Base-by-base conservation (phyloP, 2,888 invertebrate genomes). In the Eilema griseolum region DNA sequence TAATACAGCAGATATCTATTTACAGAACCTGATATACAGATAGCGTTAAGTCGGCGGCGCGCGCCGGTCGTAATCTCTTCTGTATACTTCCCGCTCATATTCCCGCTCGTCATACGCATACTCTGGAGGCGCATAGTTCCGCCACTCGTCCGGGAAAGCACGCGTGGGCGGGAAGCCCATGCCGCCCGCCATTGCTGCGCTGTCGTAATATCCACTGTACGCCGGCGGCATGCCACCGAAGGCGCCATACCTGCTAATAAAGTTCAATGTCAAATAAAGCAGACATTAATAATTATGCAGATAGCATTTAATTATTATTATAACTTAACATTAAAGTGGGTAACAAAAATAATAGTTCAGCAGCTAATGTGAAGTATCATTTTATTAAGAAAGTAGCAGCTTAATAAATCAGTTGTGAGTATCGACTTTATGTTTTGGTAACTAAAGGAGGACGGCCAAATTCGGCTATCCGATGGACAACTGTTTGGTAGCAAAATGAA, bases 21-120 rank as follows among this genome's bases (percentile, higher is more conserved):
- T 52, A 94, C 83, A 73, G 67, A 68, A 65, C 72, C 68, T 65
- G 70, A 71, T 75, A 61, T 75, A 61, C 79, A 41, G 61, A 61
- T 61, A 56, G 67, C 57, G 75, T 89, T 92, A 95, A 69, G 96
- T 96, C 26, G 96, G 96, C 56, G 96, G 96, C 73, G 96, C 96
- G 78, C 97, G 95, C 74, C 97, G 93, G 84, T 97, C 97, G 82
- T 96, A 97, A 83, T 97, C 97, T 74, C 97, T 91, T 71, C 96
- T 83, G 89, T 97, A 93, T 81, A 96, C 96, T 76, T 96, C 96
- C 61, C 95, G 92, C 77, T 95, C 95, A 73, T 94, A 95, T 69
- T 95, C 96, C 80, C 96, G 95, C 70, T 96, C 96, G 41, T 94
- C 94, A 83, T 95, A 95, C 12, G 91, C 85, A 76, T 96, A 96